These are phyloP conservation scores for Amblyjoppa fuscipennis DNA, from an alignment of 2,888 invertebrate genomes.

Conservation along the genomic window DNA sequence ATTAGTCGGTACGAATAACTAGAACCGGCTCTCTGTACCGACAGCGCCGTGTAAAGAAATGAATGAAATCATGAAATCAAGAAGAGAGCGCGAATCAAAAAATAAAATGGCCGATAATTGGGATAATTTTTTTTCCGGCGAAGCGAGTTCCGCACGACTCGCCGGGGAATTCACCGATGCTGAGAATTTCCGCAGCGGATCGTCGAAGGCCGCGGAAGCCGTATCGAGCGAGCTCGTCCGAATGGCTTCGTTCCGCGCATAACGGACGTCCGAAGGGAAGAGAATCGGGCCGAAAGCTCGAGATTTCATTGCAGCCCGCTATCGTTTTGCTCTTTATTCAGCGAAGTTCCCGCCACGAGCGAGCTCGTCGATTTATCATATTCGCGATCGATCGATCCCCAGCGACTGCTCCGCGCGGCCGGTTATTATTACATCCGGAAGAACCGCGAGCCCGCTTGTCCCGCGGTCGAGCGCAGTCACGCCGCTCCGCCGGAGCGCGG, in stretches of 20 bases:
- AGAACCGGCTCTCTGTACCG: too few species aligned
- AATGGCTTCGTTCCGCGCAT: constrained; percentile 57
- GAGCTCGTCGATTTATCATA: constrained; percentile 49
- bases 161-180: constrained; percentile 2
- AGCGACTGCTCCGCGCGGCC: constrained; percentile 6
- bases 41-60: too few species aligned
- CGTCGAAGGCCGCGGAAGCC: constrained; percentile 62
- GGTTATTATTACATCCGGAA: constrained; percentile 29
- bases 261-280: neutral
- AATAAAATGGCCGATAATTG: neutral
- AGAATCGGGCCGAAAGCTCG: constrained; percentile 16
- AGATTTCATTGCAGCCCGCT: constrained; percentile 13
- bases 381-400: constrained; percentile 58
- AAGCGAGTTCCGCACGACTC: neutral
- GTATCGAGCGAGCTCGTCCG: constrained; percentile 43
- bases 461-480: constrained; percentile 41
- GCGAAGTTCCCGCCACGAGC: neutral
- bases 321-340: constrained; percentile 32
- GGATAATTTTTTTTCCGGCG: constrained; percentile 9
- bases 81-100: neutral
- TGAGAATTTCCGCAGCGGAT: constrained; percentile 34
- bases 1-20: too few species aligned
- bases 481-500: constrained; percentile 10
- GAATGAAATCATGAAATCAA: neutral
- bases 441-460: constrained; percentile 35